Conservation (phyloP, 2,888 invertebrate species). For the Drosophila lutescens region DNA sequence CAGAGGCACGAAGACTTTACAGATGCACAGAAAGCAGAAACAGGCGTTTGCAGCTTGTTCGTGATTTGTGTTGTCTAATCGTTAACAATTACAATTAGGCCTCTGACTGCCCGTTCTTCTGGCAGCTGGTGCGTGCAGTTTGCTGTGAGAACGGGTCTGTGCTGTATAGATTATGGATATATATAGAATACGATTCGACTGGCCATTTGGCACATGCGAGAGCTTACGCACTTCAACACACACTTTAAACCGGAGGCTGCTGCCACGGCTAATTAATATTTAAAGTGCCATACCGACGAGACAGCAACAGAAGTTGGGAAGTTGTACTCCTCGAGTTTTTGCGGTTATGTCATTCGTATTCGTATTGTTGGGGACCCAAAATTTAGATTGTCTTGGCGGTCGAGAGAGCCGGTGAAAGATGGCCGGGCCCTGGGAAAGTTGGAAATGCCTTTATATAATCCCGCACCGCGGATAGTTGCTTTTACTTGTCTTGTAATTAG, state of each 20-base stretch:
- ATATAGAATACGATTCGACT: slow-evolving; percentile 15
- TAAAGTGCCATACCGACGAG: slow-evolving; percentile 62
- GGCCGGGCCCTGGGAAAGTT: slow-evolving; percentile 51
- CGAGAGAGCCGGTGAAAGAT: slow-evolving; percentile 59
- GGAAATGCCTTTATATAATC: slow-evolving; percentile 40
- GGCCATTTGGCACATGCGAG: slow-evolving; percentile 34
- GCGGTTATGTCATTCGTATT: slow-evolving; percentile 65
- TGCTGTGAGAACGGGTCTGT: slow-evolving; percentile 37
- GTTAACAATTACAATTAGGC: slow-evolving; percentile 64
- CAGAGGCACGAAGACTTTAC: slow-evolving; percentile 9
- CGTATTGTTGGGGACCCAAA: slow-evolving; percentile 20
- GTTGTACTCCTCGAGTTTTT: slow-evolving; percentile 24
- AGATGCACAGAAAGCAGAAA: slow-evolving; percentile 28
- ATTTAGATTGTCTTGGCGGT: slow-evolving; percentile 34
- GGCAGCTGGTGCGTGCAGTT: slow-evolving; percentile 62
- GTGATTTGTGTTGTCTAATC: slow-evolving; percentile 76
- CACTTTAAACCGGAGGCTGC: slow-evolving; percentile 45
- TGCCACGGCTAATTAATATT: slow-evolving; percentile 72
- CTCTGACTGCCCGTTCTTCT: slow-evolving; percentile 35
- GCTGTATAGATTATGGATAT: slow-evolving; percentile 11
- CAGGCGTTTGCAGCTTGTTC: slow-evolving; percentile 62
- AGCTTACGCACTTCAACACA: slow-evolving; percentile 71
- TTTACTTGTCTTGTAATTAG: slow-evolving; percentile 43
- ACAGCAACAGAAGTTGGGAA: slow-evolving; percentile 12
- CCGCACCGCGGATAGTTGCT: slow-evolving; percentile 18